Base-by-base conservation (phyloP, 1,140 invertebrate genomes). In the Drosophila insularis region DNA sequence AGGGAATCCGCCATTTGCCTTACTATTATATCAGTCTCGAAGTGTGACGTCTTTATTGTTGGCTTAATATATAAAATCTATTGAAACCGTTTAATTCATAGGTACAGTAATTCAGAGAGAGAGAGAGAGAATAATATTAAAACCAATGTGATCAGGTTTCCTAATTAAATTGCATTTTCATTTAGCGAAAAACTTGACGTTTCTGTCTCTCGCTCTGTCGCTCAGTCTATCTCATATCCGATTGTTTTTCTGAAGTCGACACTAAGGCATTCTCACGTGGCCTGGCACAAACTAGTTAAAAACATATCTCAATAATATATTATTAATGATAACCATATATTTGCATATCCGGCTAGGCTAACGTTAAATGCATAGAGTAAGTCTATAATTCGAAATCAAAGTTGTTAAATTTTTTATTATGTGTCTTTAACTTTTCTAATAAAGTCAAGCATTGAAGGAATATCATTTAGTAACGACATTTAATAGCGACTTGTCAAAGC, bases 271-370 rank as follows among this genome's bases (percentile, higher is more conserved):
- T 19, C 43, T 50, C 43, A 50, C 43, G 43, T 50, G 43, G 35
- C 11, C 11, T 11, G 35, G 0, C 10, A 21, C 17, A 21, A 50
- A 50, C 6, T 19, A 50, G 19, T 10, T 50, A 11, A 50, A 21
- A 21, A 50, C 17, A 21, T 50, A 11, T 6, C 43, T 50, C 4
- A 50, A 50, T 50, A 50, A 50, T 50, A 50, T 50, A 50, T 50
- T 50, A 50, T 50, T 50, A 21, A 50, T 50, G 17, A 50, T 50
- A 50, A 50, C 17, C 43, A 19, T 50, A 46, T 11, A 50, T 21
- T 50, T 50, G 43, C 43, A 50, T 50, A 21, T 50, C 43, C 43
- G 43, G 43, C 43, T 50, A 50, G 17, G 43, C 43, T 21, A 50
- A 21, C 43, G 17, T 50, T 21, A 50, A 50, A 19, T 50, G 43